Evolutionary conservation across 2,797 vertebrate species (phyloP).

Genomic region (Acipenser transmontanus): DNA sequence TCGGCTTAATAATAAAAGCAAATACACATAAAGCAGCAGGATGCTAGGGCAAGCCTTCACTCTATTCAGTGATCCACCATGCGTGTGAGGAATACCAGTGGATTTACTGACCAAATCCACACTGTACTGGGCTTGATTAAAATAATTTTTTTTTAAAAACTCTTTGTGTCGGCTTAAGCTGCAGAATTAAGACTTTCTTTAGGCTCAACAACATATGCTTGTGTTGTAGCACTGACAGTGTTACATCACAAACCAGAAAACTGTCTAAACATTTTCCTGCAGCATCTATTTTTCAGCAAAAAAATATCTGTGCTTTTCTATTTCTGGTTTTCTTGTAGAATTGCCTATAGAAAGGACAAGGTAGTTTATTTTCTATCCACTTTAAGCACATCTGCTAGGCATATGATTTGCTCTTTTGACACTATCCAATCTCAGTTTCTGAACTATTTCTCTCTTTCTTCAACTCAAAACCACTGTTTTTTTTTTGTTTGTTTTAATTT

Average conservation of each 20-base stretch:
- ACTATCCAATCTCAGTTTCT: no score
- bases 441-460: no score
- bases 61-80: neutral
- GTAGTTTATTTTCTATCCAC: no score
- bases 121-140: constrained; percentile 1
- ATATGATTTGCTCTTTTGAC: no score
- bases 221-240: neutral
- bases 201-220: neutral
- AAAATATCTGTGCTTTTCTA: no score
- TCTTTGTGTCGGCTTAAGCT: neutral
- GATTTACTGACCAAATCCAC: neutral
- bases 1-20: neutral
- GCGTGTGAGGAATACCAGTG: neutral
- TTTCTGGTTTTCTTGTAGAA: no score
- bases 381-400: no score
- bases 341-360: no score
- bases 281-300: neutral
- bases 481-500: no score
- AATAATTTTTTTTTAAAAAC: neutral
- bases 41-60: neutral
- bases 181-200: constrained; percentile 1
- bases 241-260: neutral
- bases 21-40: neutral
- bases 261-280: neutral
- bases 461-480: no score